phyloP scores from a whole-genome alignment of 2,888 invertebrate species.

The Lepidonotus clava region DNA sequence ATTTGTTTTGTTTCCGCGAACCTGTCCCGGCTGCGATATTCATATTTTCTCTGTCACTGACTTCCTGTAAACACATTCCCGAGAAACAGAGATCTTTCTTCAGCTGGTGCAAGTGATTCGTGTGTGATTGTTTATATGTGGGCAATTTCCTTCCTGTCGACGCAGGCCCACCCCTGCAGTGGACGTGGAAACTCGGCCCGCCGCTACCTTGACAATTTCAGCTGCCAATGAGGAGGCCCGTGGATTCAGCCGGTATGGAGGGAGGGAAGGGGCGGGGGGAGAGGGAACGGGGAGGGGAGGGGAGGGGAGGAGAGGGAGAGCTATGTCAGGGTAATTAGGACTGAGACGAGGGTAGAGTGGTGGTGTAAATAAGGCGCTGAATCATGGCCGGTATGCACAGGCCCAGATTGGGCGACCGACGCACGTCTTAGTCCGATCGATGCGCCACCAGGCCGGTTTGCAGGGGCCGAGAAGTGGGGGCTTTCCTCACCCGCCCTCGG shows the following conservation, averaged over 20 bases:
- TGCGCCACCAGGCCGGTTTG: neutral
- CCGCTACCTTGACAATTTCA: conserved; percentile 1
- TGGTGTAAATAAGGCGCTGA: neutral
- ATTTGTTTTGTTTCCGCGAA: neutral
- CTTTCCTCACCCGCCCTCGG: neutral
- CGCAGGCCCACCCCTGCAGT: neutral
- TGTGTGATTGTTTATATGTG: conserved; percentile 10
- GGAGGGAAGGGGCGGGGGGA: no score
- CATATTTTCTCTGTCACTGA: neutral
- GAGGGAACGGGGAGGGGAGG: no score
- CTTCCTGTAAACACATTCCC: neutral
- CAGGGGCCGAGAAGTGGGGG: neutral
- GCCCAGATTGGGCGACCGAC: neutral
- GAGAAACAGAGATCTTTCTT: neutral
- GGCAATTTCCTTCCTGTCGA: neutral
- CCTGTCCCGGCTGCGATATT: neutral
- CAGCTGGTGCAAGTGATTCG: neutral
- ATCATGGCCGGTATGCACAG: no score
- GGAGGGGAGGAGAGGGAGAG: no score
- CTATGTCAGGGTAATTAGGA: no score
- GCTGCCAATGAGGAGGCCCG: neutral
- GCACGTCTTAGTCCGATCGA: conserved; percentile 21
- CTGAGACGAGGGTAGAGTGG: no score
- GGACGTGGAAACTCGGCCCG: no score
- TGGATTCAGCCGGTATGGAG: no score